Evolutionary conservation across 92 coral and sea anemone genomes (phyloP), one percentile per base, ranked within the genome.

Genomic region (Montipora capitata): DNA sequence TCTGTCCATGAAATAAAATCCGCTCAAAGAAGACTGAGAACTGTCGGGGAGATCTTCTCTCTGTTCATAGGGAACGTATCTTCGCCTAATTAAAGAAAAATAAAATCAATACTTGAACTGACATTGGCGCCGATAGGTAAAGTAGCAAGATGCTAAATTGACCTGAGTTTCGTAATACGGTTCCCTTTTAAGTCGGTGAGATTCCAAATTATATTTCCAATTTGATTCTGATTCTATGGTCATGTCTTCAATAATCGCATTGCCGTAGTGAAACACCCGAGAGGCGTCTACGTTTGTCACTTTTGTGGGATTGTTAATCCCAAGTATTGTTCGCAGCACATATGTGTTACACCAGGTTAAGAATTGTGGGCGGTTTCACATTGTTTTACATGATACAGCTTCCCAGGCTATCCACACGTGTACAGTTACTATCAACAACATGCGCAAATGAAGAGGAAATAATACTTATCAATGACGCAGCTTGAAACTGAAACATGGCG

Each of bases 31-130:
- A 52, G 77, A 52, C 85, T 81, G 88, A 49, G 88, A 73, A 83
- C 80, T 83, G 38, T 59, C 81, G 11, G 80, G 61, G 15, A 42
- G 41, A 4, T 80, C 79, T n/a, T 81, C 81, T 85, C 91, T 74
- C 14, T 90, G 91, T 57, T 90, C 94, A 27, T 90, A 90, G 0
- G 94, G 91, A 35, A 80, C 70, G 63, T 85, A 90, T 56, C 94
- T 70, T 6, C 94, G 94, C 64, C 94, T 90, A 75, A 15, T 43
- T 40, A 10, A 52, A 57, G 52, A 48, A 10, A 48, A 48, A 48
- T 10, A 48, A 48, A 10, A 5, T 48, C 52, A 48, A 5, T 48
- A 48, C 52, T 48, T 48, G 35, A 27, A 27, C 35, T 27, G 35
- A 27, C 35, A 27, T 27, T 27, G 35, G 35, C 35, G 35, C 35